Evolutionary conservation across 2,797 vertebrate species (phyloP).

Genomic region (Dromococcyx pavoninus): DNA sequence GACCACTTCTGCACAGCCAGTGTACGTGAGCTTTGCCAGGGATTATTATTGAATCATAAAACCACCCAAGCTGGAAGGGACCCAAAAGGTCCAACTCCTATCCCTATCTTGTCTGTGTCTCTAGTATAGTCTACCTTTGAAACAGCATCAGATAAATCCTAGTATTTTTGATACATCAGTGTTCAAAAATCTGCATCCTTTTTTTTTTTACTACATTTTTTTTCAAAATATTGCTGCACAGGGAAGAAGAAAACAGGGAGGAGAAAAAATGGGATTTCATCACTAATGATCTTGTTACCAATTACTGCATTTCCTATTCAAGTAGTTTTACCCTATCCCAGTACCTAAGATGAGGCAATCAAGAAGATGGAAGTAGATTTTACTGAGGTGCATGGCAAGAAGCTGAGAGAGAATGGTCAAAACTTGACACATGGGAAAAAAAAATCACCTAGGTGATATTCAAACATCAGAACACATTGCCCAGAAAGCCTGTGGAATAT

Average conservation of each 20-base stretch:
- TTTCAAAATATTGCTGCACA: background rate
- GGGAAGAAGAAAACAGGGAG: background rate
- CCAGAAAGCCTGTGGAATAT: background rate
- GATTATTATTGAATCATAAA: no score
- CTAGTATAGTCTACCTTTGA: background rate
- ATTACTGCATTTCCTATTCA: background rate
- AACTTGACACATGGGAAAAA: no score
- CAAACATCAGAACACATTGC: background rate
- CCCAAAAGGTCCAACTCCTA: no score
- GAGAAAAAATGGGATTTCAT: background rate
- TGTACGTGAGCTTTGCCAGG: background rate
- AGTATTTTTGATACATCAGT: background rate
- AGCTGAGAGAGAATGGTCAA: background rate
- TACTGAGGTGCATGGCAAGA: background rate
- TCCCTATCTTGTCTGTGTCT: background rate
- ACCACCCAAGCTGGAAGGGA: no score
- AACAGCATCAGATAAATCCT: background rate
- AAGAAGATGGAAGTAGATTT: background rate
- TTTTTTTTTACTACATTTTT: background rate
- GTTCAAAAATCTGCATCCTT: background rate
- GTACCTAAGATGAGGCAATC: background rate
- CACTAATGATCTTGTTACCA: background rate
- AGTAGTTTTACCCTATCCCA: no score
- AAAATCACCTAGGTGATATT: no score
- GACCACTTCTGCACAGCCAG: background rate